Percentiles rank a stretch among this genome's conserved stretches.
Conservation (phyloP, 2,113 vertebrate species). For the Engraulis encrasicolus region DNA sequence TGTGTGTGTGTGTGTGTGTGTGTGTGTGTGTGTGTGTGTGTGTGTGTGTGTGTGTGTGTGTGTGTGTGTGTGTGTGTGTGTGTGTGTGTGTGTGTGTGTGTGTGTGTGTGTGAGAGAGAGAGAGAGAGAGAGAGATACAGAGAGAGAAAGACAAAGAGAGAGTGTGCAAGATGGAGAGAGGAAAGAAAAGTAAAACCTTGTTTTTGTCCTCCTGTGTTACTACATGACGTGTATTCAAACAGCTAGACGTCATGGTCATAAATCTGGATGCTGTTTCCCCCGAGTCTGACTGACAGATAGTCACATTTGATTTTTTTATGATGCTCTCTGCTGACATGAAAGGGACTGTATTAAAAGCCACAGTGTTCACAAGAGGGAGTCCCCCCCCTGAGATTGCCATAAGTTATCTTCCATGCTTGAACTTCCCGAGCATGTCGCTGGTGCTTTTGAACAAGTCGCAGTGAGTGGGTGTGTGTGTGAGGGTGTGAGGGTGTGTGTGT, state of each 20-base stretch:
- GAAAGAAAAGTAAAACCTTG: conserved; percentile 40
- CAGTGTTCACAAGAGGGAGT: conserved; percentile 29
- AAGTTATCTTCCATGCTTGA: conserved; percentile 29
- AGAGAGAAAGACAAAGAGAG: no score
- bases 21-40: no score
- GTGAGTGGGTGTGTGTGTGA: neutral
- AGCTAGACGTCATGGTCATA: conserved; percentile 66
- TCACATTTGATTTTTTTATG: conserved; percentile 56
- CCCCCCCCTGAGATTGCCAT: conserved; percentile 33
- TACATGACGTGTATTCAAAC: conserved; percentile 53
- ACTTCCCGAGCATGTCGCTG: conserved; percentile 14
- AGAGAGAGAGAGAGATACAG: no score
- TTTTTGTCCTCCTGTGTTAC: conserved; percentile 48
- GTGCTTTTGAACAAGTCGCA: neutral
- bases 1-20: no score
- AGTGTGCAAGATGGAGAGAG: no score
- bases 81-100: no score
- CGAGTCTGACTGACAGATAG: conserved; percentile 57
- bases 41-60: no score
- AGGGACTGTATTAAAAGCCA: conserved; percentile 35
- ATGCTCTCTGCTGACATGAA: conserved; percentile 41
- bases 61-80: no score
- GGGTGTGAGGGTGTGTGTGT: neutral
- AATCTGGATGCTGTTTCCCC: conserved; percentile 62
- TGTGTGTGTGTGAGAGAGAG: no score